These are phyloP conservation scores for Mareca penelope DNA, from an alignment of 2,797 vertebrate species.

Conservation along the genomic window DNA sequence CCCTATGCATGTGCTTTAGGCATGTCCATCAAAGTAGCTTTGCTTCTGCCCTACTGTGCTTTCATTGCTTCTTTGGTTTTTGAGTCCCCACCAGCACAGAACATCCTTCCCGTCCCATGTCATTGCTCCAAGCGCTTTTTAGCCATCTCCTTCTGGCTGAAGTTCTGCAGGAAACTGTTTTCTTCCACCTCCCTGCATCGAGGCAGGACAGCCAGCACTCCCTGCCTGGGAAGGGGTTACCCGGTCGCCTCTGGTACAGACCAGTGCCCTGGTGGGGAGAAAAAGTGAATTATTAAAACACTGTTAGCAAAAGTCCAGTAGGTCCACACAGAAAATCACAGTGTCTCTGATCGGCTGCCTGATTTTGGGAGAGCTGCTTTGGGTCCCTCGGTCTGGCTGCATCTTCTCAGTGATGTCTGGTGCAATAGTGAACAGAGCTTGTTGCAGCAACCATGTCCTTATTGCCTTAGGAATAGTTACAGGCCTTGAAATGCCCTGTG, in stretches of 20 bases:
- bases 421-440: fast-evolving
- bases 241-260: neutral
- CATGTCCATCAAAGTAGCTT: neutral
- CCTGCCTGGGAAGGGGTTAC: neutral
- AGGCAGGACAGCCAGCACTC: neutral
- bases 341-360: neutral
- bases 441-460: fast-evolving
- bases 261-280: neutral
- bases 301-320: neutral
- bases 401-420: neutral
- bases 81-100: neutral
- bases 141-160: neutral
- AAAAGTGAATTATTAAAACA: neutral
- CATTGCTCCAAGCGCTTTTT: neutral
- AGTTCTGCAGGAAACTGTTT: neutral
- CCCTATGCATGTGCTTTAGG: neutral
- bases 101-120: neutral
- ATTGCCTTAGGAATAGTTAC: neutral
- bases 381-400: neutral
- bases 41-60: neutral
- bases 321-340: neutral
- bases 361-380: neutral
- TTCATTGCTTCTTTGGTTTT: neutral
- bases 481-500: neutral
- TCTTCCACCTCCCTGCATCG: neutral